phyloP scores from a whole-genome alignment of 2,888 invertebrate species.

The Hylaea fasciaria region DNA sequence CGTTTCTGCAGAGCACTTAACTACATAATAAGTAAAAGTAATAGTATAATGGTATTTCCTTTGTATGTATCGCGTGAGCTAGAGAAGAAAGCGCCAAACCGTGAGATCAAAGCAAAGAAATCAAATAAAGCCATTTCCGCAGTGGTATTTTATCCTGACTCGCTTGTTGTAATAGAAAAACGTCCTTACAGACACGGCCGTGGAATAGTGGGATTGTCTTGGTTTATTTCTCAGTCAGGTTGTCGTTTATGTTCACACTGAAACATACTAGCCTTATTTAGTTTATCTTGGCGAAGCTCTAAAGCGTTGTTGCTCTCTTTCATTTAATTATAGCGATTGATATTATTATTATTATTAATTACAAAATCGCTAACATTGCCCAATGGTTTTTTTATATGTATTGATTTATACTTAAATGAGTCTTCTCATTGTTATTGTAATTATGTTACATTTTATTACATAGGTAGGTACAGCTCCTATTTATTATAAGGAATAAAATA shows the following conservation, averaged over 20 bases:
- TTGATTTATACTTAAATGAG: no score
- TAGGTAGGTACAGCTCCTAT: no score
- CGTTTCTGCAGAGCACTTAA: conserved; percentile 28
- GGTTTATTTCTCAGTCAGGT: conserved; percentile 40
- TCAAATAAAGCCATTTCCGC: conserved; percentile 42
- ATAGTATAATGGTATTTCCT: conserved; percentile 19
- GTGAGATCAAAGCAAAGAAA: conserved; percentile 34
- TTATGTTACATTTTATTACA: no score
- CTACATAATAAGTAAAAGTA: conserved; percentile 20
- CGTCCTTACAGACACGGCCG: conserved; percentile 18
- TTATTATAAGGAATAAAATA: no score
- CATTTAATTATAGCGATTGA: no score
- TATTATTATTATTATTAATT: no score
- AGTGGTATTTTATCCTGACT: conserved; percentile 31
- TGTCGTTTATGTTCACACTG: conserved; percentile 2
- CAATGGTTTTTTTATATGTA: no score
- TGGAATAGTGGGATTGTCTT: conserved; percentile 39
- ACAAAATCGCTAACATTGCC: no score
- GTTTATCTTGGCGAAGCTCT: not conserved
- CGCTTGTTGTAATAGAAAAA: conserved; percentile 25
- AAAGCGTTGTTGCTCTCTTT: not conserved
- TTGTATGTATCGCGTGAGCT: conserved; percentile 14
- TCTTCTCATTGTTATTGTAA: no score
- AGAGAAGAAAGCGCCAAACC: conserved; percentile 18
- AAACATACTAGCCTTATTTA: not conserved